Evolutionary conservation across 2,113 vertebrate genomes (phyloP), one percentile per base, ranked within the genome.

Genomic region (Halichoeres trimaculatus): DNA sequence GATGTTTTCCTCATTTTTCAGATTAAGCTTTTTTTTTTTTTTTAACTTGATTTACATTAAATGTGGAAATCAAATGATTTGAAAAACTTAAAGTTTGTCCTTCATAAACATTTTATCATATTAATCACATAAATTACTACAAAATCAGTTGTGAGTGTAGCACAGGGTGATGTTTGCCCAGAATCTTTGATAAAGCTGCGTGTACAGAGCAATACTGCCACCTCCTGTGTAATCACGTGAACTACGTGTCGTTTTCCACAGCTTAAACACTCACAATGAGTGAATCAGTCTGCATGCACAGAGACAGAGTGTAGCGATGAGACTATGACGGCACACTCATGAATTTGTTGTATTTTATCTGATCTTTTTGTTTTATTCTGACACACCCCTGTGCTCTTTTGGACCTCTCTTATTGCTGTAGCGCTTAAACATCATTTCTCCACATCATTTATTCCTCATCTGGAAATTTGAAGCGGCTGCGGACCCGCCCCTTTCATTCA

Each of bases 401-500:
- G 9, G 50, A 30, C 41, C 1, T 26, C 0, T 53, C 30, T 11
- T n/a, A 6, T 23, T 4, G 70, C 65, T 26, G 74, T 8, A 23
- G 57, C 19, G 38, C 9, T 47, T 19, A 26, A 10, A 34, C 0
- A 8, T 5, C 0, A 26, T n/a, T 17, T 14, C 30, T 30, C 30
- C n/a, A n/a, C n/a, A n/a, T n/a, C n/a, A n/a, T 11, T 26, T 14
- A 24, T 54, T 30, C 4, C 3, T 7, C 53, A 38, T 20, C 36
- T 8, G 14, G 2, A 8, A 14, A 40, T 50, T 54, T n/a, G 14
- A 26, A 13, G 38, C 45, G 20, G 57, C 30, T 48, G 10, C 66
- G 14, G 59, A 67, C 34, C 48, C 74, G 36, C 69, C 76, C 50
- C 77, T 22, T 1, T 30, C 59, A 4, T 35, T 19, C 74, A 22